A percentile compares a stretch with the other conserved stretches of the same genome.
Conservation (phyloP, 2,113 vertebrate species). For the Urocolius indicus region DNA sequence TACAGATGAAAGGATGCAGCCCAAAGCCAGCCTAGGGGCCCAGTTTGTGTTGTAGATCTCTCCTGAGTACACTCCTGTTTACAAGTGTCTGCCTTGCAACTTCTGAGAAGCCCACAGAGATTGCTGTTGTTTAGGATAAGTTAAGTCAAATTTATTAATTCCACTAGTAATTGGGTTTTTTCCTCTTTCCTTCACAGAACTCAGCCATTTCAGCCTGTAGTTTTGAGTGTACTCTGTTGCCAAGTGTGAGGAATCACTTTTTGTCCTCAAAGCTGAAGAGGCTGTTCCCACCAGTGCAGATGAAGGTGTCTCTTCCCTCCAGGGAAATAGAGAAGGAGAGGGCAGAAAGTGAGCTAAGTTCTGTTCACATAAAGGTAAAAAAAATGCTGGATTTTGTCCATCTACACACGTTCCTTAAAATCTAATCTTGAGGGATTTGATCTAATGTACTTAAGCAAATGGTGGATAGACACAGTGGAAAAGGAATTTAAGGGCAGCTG, state of each 20-base stretch:
- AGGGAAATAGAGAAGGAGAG: not conserved
- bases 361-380: not conserved
- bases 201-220: not conserved
- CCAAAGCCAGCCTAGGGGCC: conserved; percentile 61
- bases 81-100: not conserved
- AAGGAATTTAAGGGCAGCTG: not conserved
- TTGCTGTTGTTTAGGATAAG: conserved; percentile 33
- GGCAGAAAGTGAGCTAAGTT: not conserved
- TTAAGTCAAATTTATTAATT: conserved; percentile 20
- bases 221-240: conserved; percentile 20
- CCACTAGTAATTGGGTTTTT: not conserved
- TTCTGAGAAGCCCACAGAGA: conserved; percentile 46
- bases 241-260: not conserved
- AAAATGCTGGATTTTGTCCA: not conserved
- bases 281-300: not conserved
- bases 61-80: conserved; percentile 42
- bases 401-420: not conserved
- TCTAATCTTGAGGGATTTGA: not conserved
- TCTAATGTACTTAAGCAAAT: not conserved
- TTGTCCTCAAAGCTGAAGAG: not conserved
- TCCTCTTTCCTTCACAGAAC: conserved; percentile 10
- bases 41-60: conserved; percentile 43
- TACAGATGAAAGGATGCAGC: conserved; percentile 54
- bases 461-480: not conserved
- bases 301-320: not conserved